phyloP scores from a whole-genome alignment of 1,140 invertebrate genomes.

The Cylas formicarius region DNA sequence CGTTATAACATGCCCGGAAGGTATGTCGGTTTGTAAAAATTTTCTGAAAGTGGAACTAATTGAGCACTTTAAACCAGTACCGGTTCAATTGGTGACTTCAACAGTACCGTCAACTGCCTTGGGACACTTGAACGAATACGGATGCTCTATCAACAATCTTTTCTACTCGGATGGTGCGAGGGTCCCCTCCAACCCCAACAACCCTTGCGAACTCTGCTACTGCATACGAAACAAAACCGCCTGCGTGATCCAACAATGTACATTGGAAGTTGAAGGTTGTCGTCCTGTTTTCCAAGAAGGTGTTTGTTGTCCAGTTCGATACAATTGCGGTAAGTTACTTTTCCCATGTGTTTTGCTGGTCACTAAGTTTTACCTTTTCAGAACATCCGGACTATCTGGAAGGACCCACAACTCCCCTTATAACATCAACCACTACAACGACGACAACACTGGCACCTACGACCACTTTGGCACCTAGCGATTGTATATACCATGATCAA shows the following conservation, averaged over 20 bases:
- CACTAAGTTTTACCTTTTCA: slow-evolving; percentile 26
- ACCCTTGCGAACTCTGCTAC: slow-evolving; percentile 91
- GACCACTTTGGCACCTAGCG: slow-evolving; percentile 53
- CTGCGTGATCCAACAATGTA: slow-evolving; percentile 92
- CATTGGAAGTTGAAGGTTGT: slow-evolving; percentile 81
- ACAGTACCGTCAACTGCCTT: slow-evolving; percentile 55
- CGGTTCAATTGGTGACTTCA: slow-evolving; percentile 70
- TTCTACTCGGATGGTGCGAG: slow-evolving; percentile 85
- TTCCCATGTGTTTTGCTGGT: too few species aligned
- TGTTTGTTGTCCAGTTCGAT: slow-evolving; percentile 83
- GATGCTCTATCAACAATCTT: slow-evolving; percentile 75
- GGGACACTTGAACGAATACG: slow-evolving; percentile 68
- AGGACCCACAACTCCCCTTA: slow-evolving; percentile 22
- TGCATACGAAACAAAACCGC: slow-evolving; percentile 91
- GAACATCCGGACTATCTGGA: slow-evolving; percentile 34
- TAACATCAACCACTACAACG: slow-evolving; percentile 47
- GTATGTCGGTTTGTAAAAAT: slow-evolving; percentile 45
- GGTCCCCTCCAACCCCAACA: slow-evolving; percentile 72
- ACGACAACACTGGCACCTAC: slow-evolving; percentile 53
- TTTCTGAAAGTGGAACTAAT: not conserved
- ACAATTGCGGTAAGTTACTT: slow-evolving; percentile 76
- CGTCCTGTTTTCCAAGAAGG: slow-evolving; percentile 79
- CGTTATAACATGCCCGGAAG: slow-evolving; percentile 85
- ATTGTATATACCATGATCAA: slow-evolving; percentile 65
- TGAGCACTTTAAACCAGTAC: slow-evolving; percentile 51